Conservation (phyloP, 2,888 invertebrate species). For the Drosophila mimica region DNA sequence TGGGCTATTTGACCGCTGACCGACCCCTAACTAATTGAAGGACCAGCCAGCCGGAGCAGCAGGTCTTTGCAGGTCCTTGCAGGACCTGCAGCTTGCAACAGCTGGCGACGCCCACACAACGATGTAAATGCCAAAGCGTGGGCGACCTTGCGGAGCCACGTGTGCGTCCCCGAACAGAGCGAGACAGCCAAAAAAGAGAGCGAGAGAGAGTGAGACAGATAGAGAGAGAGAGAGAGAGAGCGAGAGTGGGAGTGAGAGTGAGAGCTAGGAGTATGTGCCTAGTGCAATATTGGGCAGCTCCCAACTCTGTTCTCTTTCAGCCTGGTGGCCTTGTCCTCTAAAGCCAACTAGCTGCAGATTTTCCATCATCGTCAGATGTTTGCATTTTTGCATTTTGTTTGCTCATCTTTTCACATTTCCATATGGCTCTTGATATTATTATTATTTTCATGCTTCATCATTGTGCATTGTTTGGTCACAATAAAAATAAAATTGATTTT, state of each 20-base stretch:
- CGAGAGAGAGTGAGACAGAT: neutral
- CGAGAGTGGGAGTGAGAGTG: neutral
- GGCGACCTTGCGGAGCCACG: constrained; percentile 20
- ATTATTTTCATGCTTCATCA: neutral
- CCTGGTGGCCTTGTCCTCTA: constrained; percentile 61
- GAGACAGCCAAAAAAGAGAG: neutral
- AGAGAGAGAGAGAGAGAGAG: neutral
- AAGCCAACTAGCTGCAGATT: constrained; percentile 1
- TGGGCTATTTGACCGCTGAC: constrained; percentile 8
- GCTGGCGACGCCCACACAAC: constrained; percentile 41
- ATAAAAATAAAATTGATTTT: neutral
- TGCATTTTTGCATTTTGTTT: constrained; percentile 30
- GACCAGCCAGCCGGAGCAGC: constrained; percentile 15
- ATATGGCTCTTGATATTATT: constrained; percentile 18
- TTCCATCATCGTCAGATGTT: constrained; percentile 23
- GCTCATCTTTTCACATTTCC: constrained; percentile 34
- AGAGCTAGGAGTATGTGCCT: constrained; percentile 1
- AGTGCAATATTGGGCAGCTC: constrained; percentile 35
- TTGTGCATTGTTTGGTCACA: neutral
- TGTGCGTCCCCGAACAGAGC: neutral
- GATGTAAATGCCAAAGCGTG: constrained; percentile 36
- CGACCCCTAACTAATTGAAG: constrained; percentile 20
- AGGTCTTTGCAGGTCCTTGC: constrained; percentile 14
- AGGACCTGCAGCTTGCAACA: constrained; percentile 29
- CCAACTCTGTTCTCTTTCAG: constrained; percentile 18